Percentiles rank a stretch among this genome's conserved stretches.
phyloP scores from a whole-genome alignment of 2,113 vertebrate species.

The Channa argus region DNA sequence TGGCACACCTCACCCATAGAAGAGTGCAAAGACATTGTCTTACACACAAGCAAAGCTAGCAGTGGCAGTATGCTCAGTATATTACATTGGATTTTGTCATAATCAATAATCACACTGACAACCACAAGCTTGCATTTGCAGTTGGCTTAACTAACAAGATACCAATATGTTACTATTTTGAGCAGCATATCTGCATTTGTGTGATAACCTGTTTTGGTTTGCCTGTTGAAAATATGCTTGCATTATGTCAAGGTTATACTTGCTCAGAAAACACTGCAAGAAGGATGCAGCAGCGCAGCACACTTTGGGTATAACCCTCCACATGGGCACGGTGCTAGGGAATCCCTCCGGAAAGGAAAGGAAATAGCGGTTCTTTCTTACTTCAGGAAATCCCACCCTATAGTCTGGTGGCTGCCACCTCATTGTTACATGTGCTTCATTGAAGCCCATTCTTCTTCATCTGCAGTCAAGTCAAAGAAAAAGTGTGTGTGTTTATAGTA shows the following conservation, averaged over 20 bases:
- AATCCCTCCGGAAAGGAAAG: constrained; percentile 49
- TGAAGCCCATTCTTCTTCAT: constrained; percentile 71
- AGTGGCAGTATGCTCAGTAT: background rate
- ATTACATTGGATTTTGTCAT: constrained; percentile 10
- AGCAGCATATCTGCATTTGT: constrained; percentile 13
- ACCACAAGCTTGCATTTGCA: constrained; percentile 20
- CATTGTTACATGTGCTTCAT: constrained; percentile 64
- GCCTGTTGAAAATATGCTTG: background rate
- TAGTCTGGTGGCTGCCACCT: constrained; percentile 63
- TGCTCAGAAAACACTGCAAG: background rate
- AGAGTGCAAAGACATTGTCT: constrained; percentile 13
- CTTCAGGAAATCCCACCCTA: constrained; percentile 49
- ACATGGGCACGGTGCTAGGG: constrained; percentile 16
- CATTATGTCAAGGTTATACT: constrained; percentile 3
- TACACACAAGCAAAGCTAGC: constrained; percentile 20
- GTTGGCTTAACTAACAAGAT: constrained; percentile 3
- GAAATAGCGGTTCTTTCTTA: constrained; percentile 47
- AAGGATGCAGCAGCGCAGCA: background rate
- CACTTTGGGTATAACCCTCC: constrained; percentile 14
- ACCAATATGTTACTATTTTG: constrained; percentile 25
- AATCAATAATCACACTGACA: constrained; percentile 29
- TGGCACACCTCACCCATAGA: constrained; percentile 30
- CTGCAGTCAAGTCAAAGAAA: constrained; percentile 69
- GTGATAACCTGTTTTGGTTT: background rate
- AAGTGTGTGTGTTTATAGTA: constrained; percentile 61